Evolutionary conservation across 2,113 vertebrate genomes (phyloP), one percentile per base, ranked within the genome.

Genomic region (Mobula hypostoma): DNA sequence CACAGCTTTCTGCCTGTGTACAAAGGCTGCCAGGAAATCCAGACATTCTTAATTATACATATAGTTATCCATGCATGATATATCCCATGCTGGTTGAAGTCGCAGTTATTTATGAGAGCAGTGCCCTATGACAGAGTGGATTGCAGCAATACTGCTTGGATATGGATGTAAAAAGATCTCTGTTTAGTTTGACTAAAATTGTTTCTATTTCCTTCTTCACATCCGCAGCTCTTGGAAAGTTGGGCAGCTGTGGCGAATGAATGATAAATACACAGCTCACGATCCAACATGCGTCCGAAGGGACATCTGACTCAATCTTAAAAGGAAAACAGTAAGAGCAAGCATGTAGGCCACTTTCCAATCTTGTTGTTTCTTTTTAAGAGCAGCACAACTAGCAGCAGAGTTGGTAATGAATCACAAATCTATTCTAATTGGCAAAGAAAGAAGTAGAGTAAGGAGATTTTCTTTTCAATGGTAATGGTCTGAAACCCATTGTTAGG

Each of bases 71-170:
- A 24, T 74, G 91, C 91, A 93, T 70, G 70, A 93, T 29, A 66
- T 90, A 76, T 36, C 70, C 36, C 70, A 93, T 76, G 70, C 68
- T 93, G 70, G 24, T 48, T 56, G 70, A 56, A 93, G 56, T 56
- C 21, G 91, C 91, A 29, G 91, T 93, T 93, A 93, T 56, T 93
- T 93, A 93, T 72, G 74, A 29, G 19, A 93, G 29, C 21, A 93
- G 68, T 48, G 91, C 24, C 32, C 40, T 61, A 66, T 8, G 36
- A 74, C 48, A 76, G 40, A 74, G 40, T 70, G 7, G 66, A 70
- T 92, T 92, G n/a, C 66, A 92, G 24, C 61, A 92, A 92, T 70
- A 92, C 63, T 70, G 66, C 88, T 24, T 36, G 17, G n/a, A 72
- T 36, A 63, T 8, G 29, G 87, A 58, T 85, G 48, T 92, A 40